A percentile compares a stretch with the other conserved stretches of the same genome.
phyloP scores from a whole-genome alignment of 2,113 vertebrate genomes.

The Oryzias woworae region DNA sequence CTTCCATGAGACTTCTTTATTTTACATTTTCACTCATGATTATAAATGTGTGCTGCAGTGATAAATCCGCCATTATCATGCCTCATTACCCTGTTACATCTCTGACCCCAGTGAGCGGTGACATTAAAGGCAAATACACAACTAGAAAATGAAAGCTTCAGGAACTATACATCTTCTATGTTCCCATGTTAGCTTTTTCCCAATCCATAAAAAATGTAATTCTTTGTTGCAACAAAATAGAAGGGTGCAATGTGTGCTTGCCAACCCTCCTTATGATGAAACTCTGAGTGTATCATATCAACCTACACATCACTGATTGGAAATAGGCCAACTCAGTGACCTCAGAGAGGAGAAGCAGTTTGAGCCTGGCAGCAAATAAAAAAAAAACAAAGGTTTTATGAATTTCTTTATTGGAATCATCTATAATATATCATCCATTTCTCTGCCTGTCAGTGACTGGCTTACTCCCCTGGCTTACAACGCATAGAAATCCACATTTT shows the following conservation, averaged over 20 bases:
- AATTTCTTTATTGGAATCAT: too few relatives aligned
- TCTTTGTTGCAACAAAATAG: slow-evolving; percentile 27
- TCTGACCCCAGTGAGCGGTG: background rate
- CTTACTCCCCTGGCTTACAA: background rate
- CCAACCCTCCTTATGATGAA: slow-evolving; percentile 43
- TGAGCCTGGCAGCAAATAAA: slow-evolving; percentile 38
- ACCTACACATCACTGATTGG: slow-evolving; percentile 49
- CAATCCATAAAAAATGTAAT: slow-evolving; percentile 8
- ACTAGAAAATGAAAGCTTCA: background rate
- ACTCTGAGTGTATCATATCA: slow-evolving; percentile 35
- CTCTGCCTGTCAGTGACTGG: background rate
- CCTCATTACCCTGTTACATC: background rate
- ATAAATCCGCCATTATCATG: background rate
- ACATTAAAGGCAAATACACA: background rate
- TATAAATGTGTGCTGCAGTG: background rate
- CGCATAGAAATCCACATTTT: background rate
- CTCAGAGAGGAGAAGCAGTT: slow-evolving; percentile 27
- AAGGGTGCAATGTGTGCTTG: slow-evolving; percentile 26
- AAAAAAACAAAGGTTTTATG: slow-evolving; percentile 8
- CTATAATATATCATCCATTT: too few relatives aligned
- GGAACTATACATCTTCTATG: slow-evolving; percentile 1
- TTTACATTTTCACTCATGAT: background rate
- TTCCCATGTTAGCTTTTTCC: background rate
- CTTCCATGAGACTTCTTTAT: background rate
- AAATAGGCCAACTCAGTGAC: slow-evolving; percentile 39